Percentiles rank a stretch among this genome's conserved stretches.
phyloP scores from a whole-genome alignment of 2,113 vertebrate genomes.

The Ctenomys sociabilis region DNA sequence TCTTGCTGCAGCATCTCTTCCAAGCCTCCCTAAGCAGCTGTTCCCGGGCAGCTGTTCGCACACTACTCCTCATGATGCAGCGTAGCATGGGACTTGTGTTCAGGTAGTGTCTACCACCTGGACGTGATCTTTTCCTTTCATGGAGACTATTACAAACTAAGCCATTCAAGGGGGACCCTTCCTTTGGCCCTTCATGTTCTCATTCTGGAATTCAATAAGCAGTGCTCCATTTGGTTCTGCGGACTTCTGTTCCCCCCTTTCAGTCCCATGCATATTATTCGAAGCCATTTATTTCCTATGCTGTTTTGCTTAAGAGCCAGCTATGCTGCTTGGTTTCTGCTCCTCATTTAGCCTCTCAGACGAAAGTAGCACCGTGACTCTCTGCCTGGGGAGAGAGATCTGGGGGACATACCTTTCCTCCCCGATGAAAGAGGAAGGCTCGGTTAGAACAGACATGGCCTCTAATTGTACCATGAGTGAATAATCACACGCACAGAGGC shows the following conservation, averaged over 20 bases:
- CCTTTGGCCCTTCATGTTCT: background rate
- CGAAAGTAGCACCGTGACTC: background rate
- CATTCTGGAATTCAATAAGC: background rate
- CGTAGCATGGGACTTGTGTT: background rate
- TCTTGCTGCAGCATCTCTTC: background rate
- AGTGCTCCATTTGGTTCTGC: background rate
- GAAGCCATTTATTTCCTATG: background rate
- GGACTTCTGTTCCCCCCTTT: background rate
- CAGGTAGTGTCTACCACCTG: background rate
- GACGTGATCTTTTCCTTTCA: background rate
- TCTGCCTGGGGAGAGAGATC: background rate
- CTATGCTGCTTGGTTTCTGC: background rate
- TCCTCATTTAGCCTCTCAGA: background rate
- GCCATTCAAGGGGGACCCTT: background rate
- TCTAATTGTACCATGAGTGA: background rate
- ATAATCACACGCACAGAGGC: background rate
- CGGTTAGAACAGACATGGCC: background rate
- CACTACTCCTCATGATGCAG: too few species aligned
- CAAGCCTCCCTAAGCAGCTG: background rate
- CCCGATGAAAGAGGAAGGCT: background rate
- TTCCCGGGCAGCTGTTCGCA: background rate
- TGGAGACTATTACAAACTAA: background rate
- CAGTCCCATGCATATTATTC: background rate
- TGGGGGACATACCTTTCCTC: background rate
- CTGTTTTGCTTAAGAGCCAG: background rate